Percentiles rank a stretch among this genome's conserved stretches.
phyloP scores from a whole-genome alignment of 2,113 vertebrate genomes.

The Cinclus mexicanus region DNA sequence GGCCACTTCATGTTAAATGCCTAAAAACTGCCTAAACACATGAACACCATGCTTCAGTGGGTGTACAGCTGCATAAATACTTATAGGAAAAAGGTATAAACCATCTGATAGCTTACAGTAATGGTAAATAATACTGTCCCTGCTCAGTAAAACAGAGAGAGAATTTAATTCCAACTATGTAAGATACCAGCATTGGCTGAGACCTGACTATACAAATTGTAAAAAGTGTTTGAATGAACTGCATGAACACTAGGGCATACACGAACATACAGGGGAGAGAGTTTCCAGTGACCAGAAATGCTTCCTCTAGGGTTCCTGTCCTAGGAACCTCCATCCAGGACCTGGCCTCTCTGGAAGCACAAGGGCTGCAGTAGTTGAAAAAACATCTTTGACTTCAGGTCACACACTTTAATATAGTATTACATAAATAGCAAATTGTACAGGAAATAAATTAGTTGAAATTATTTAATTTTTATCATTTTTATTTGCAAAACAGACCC shows the following conservation, averaged over 20 bases:
- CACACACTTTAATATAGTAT: background rate
- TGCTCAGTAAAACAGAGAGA: background rate
- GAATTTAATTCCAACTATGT: background rate
- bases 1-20: background rate
- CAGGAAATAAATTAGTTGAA: background rate
- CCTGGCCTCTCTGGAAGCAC: background rate
- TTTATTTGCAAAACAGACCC: background rate
- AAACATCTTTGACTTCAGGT: background rate
- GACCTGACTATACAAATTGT: background rate
- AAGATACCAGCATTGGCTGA: background rate
- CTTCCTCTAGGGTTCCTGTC: background rate
- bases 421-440: background rate
- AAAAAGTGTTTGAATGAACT: background rate
- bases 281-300: background rate
- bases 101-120: fast-evolving
- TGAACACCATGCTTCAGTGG: background rate
- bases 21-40: background rate
- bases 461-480: background rate
- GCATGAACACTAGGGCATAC: background rate
- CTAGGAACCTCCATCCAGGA: background rate
- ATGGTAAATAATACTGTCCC: background rate
- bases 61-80: background rate
- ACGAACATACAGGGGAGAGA: fast-evolving
- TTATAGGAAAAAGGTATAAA: background rate
- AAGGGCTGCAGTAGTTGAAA: background rate